Conservation (phyloP, 2,113 vertebrate species). For the Chlorodrepanis virens region DNA sequence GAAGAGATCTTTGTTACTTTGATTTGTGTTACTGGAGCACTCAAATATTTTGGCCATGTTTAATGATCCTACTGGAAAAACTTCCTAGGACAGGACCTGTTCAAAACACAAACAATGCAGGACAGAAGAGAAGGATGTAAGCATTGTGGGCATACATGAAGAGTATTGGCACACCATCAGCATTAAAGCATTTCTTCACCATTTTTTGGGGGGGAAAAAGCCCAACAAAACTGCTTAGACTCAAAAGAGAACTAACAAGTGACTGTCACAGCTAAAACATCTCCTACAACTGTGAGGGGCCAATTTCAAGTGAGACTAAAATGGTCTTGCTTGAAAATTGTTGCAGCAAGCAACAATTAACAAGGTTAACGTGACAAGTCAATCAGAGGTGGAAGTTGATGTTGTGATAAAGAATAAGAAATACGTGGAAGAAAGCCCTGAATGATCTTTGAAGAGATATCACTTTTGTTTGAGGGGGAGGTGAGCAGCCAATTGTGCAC, state of each 20-base stretch:
- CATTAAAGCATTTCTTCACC: neutral
- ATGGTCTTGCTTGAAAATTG: neutral
- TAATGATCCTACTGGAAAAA: neutral
- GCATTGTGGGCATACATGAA: no score
- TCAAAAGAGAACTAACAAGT: neutral
- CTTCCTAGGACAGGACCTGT: neutral
- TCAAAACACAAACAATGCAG: neutral
- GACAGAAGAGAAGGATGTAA: neutral
- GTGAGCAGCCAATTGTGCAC: neutral
- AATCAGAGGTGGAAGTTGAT: neutral
- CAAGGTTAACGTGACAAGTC: neutral
- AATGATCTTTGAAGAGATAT: neutral
- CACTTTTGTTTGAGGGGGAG: neutral
- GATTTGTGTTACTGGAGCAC: neutral
- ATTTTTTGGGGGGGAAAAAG: neutral
- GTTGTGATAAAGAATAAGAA: neutral
- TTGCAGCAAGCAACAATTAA: neutral
- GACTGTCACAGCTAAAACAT: neutral
- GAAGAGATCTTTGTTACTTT: neutral
- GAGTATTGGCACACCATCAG: neutral
- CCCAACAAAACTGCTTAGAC: neutral
- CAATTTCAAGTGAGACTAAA: neutral
- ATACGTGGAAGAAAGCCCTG: neutral
- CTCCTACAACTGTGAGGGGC: neutral
- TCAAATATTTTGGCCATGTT: neutral